Percentiles rank a stretch among this genome's conserved stretches.
These are phyloP conservation scores for Scaptomyza tumidula DNA, from an alignment of 2,888 invertebrate species.

Conservation along the genomic window DNA sequence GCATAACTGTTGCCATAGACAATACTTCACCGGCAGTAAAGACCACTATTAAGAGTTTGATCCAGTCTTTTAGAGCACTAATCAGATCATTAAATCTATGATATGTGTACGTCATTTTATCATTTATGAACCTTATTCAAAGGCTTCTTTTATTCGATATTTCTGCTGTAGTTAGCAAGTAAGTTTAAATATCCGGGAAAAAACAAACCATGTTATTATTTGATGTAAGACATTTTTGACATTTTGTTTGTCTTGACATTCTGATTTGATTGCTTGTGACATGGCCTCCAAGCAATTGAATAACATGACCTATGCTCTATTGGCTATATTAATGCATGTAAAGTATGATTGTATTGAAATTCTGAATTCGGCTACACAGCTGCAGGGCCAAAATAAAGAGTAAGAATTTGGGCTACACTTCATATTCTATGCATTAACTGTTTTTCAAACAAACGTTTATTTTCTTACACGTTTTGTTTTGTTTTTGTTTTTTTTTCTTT, in stretches of 20 bases:
- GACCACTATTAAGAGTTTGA: background rate
- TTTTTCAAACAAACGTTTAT: conserved; percentile 27
- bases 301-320: conserved; percentile 15
- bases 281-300: conserved; percentile 4
- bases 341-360: conserved; percentile 40
- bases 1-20: too few relatives aligned
- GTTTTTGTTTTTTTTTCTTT: background rate
- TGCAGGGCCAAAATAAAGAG: conserved; percentile 27
- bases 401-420: conserved; percentile 35
- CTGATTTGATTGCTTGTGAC: background rate
- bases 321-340: conserved; percentile 27
- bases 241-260: conserved; percentile 2
- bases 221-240: background rate
- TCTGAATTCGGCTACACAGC: conserved; percentile 37
- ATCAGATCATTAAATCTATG: background rate
- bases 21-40: background rate
- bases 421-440: conserved; percentile 75
- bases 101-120: too few relatives aligned
- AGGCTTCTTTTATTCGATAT: too few relatives aligned
- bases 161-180: too few relatives aligned
- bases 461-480: background rate
- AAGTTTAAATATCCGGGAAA: background rate
- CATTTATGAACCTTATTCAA: too few relatives aligned
- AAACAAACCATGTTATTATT: background rate
- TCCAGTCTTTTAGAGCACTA: background rate